Conservation (phyloP, 1,140 invertebrate genomes). For the Episyrphus balteatus region DNA sequence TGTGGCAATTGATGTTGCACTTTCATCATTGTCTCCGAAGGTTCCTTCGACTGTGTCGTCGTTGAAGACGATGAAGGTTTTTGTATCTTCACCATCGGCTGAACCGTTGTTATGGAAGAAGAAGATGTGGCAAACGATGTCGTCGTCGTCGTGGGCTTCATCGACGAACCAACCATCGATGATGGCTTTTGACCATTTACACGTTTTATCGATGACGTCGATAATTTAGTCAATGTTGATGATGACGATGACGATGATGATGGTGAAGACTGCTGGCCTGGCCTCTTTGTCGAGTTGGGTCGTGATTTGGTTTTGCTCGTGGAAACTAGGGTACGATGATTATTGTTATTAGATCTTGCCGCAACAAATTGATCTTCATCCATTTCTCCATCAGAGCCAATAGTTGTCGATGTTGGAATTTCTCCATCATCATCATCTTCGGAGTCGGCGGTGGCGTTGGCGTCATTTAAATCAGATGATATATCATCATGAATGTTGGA, state of each 20-base stretch:
- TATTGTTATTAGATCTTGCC: constrained; percentile 27
- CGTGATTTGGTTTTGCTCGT: constrained; percentile 28
- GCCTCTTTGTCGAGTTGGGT: constrained; percentile 21
- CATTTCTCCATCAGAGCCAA: background rate
- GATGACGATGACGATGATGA: no score
- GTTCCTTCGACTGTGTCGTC: no score
- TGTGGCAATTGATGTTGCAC: background rate
- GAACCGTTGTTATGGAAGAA: no score
- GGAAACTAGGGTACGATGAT: constrained; percentile 27
- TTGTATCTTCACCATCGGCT: no score
- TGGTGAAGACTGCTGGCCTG: constrained; percentile 6
- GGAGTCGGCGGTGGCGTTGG: constrained; percentile 3
- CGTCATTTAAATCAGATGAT: background rate
- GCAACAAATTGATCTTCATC: constrained; percentile 31
- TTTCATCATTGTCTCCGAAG: background rate
- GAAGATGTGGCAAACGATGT: no score
- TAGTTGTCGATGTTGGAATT: constrained; percentile 14
- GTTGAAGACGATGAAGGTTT: no score
- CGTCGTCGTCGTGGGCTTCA: no score
- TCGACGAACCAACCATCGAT: no score
- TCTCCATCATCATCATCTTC: background rate
- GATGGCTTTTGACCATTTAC: no score
- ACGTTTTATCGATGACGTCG: no score
- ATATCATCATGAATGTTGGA: constrained; percentile 1
- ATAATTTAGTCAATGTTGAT: no score